These are phyloP conservation scores for Drosophila mojavensis DNA, from an alignment of 1,140 invertebrate species.

Conservation along the genomic window DNA sequence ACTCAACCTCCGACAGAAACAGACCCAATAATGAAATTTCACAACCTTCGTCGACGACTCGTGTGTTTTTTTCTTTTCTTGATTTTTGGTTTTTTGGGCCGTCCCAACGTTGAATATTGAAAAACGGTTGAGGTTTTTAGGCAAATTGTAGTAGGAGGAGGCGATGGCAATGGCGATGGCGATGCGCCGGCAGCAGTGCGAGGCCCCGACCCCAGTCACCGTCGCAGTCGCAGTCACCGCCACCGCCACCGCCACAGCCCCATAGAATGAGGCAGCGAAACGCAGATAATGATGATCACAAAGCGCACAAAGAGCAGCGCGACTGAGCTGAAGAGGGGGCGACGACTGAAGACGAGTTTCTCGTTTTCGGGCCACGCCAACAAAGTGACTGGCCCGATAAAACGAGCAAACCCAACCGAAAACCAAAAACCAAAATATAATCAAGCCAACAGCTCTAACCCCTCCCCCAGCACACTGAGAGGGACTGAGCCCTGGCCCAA, in stretches of 20 bases:
- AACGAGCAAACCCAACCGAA: constrained; percentile 32
- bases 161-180: constrained; percentile 17
- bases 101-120: constrained; percentile 73
- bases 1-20: constrained; percentile 55
- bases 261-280: constrained; percentile 81
- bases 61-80: constrained; percentile 34
- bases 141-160: constrained; percentile 80
- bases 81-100: constrained; percentile 44
- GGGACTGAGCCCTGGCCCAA: constrained; percentile 34
- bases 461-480: constrained; percentile 12
- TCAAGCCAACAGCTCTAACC: constrained; percentile 48
- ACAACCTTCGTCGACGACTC: constrained; percentile 74
- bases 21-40: constrained; percentile 79
- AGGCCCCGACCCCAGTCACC: constrained; percentile 17
- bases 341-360: constrained; percentile 62
- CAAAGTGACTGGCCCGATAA: constrained; percentile 49
- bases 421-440: constrained; percentile 42
- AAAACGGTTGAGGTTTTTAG: constrained; percentile 79
- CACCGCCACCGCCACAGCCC: constrained; percentile 22
- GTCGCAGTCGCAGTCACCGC: background rate
- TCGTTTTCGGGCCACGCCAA: constrained; percentile 60
- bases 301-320: constrained; percentile 62
- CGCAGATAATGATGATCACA: constrained; percentile 77
- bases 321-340: constrained; percentile 19
- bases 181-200: constrained; percentile 44